Percentiles rank a stretch among this genome's conserved stretches.
These are phyloP conservation scores for Gonatopus flavifemur DNA, from an alignment of 1,140 invertebrate species.

Conservation along the genomic window DNA sequence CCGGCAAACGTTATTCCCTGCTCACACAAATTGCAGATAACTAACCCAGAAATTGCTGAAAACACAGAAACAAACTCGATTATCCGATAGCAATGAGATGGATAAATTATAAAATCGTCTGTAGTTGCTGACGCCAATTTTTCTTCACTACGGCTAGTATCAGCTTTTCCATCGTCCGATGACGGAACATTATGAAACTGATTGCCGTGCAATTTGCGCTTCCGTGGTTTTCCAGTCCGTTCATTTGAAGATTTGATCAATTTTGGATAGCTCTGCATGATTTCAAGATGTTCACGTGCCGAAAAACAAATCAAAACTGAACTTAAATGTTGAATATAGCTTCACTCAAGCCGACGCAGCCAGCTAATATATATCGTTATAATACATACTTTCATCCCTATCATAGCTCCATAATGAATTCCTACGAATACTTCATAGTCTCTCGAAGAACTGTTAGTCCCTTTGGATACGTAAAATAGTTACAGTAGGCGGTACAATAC, in stretches of 20 bases:
- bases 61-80: slow-evolving; percentile 20
- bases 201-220: slow-evolving; percentile 12
- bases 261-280: slow-evolving; percentile 9
- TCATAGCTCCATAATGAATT: background rate
- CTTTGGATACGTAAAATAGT: too few species aligned
- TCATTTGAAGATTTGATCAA: background rate
- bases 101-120: slow-evolving; percentile 11
- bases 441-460: too few species aligned
- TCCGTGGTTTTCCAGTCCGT: slow-evolving; percentile 4
- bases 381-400: background rate
- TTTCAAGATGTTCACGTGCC: background rate
- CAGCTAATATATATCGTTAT: too few species aligned
- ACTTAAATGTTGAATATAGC: background rate
- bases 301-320: background rate
- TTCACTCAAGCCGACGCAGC: background rate
- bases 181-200: slow-evolving; percentile 1
- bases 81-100: slow-evolving; percentile 14
- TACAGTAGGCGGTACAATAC: too few species aligned
- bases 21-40: slow-evolving; percentile 17
- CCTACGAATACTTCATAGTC: background rate
- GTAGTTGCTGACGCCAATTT: slow-evolving; percentile 12
- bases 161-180: background rate
- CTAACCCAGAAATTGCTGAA: slow-evolving; percentile 10
- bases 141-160: slow-evolving; percentile 6
- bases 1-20: slow-evolving; percentile 15